Evolutionary conservation across 1,140 invertebrate genomes (phyloP).

Genomic region (Pachypeltis micranthus): DNA sequence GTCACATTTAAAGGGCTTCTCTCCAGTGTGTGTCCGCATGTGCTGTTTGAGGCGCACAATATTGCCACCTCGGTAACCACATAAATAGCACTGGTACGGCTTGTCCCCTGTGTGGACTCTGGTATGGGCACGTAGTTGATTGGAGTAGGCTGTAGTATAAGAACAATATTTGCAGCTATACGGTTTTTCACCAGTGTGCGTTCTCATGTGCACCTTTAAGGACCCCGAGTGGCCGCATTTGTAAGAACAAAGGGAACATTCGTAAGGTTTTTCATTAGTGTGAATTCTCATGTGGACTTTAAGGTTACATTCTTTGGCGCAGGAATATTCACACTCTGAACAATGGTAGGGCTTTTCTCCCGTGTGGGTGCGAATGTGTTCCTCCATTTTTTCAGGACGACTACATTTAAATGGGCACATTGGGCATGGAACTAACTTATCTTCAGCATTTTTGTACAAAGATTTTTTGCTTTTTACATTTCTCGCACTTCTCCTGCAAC

Average conservation of each 20-base stretch:
- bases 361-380: neutral
- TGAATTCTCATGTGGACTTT: conserved; percentile 13
- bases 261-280: conserved; percentile 10
- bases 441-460: too few relatives aligned
- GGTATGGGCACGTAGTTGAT: conserved; percentile 57
- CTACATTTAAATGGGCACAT: conserved; percentile 54
- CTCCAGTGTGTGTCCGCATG: conserved; percentile 41
- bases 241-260: conserved; percentile 14
- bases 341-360: neutral
- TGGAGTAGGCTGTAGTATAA: conserved; percentile 55
- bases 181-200: conserved; percentile 38
- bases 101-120: conserved; percentile 55
- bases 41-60: conserved; percentile 36
- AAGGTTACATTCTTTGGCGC: neutral
- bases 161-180: conserved; percentile 37
- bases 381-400: neutral
- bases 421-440: conserved; percentile 95
- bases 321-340: neutral
- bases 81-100: conserved; percentile 51
- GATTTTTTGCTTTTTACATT: too few relatives aligned
- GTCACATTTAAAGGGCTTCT: conserved; percentile 28
- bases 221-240: conserved; percentile 13
- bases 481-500: too few relatives aligned
- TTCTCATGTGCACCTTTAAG: conserved; percentile 35
- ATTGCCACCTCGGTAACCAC: conserved; percentile 32